A percentile compares a stretch with the other conserved stretches of the same genome.
phyloP scores from a whole-genome alignment of 2,113 vertebrate genomes.

The Erinaceus europaeus region DNA sequence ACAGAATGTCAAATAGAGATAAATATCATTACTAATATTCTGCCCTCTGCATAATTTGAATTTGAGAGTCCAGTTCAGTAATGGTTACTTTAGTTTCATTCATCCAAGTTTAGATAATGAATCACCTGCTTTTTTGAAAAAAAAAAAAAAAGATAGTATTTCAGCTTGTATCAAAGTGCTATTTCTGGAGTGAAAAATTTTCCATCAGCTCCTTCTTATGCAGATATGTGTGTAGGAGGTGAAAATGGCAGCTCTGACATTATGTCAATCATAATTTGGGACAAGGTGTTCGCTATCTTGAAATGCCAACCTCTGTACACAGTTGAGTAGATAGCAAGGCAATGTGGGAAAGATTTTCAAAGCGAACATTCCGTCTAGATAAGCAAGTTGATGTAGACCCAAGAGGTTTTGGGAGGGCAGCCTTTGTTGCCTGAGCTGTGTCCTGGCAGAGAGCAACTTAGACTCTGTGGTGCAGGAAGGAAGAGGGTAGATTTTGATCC shows the following conservation, averaged over 20 bases:
- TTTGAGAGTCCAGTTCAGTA: slow-evolving; percentile 9
- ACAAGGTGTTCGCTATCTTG: not conserved
- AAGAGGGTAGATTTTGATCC: not conserved
- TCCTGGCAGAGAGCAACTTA: not conserved
- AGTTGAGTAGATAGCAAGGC: not conserved
- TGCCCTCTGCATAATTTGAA: not conserved
- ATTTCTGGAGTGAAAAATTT: not conserved
- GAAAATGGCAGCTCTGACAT: not conserved
- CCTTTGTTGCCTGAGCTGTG: not conserved
- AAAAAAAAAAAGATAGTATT: not conserved
- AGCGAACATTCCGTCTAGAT: not conserved
- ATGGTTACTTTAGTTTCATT: too few species aligned
- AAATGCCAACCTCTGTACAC: not conserved
- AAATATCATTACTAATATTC: not conserved
- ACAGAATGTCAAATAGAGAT: not conserved
- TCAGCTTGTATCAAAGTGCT: not conserved
- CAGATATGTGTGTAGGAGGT: not conserved
- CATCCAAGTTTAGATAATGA: not conserved
- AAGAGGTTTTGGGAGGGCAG: not conserved
- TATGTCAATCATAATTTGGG: not conserved
- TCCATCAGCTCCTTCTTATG: not conserved
- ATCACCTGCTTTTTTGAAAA: too few species aligned
- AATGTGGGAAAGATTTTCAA: not conserved
- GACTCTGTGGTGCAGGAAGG: not conserved
- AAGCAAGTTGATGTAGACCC: not conserved